A percentile compares a stretch with the other conserved stretches of the same genome.
Evolutionary conservation across 2,888 invertebrate species (phyloP).

Genomic region (Himalopsyche anomala): DNA sequence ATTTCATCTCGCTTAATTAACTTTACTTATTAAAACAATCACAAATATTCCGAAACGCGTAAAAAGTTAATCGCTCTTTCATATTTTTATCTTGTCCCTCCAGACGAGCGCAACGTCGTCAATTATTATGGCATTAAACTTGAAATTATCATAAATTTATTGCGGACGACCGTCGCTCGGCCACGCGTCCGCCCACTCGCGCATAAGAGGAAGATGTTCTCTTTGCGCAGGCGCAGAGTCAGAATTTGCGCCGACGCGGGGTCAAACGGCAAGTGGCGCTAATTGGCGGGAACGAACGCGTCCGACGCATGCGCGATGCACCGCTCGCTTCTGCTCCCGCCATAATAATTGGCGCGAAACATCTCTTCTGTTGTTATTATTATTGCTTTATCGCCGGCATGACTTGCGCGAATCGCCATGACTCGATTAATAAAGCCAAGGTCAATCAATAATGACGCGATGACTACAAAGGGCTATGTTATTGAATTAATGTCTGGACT

Average conservation of each 20-base stretch:
- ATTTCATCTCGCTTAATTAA: background rate
- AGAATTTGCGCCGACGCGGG: constrained; percentile 15
- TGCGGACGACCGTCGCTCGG: background rate
- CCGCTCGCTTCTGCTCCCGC: constrained; percentile 1
- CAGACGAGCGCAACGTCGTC: background rate
- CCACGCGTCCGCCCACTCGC: background rate
- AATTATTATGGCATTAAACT: constrained; percentile 1
- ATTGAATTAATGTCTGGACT: background rate
- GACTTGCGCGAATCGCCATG: constrained; percentile 25
- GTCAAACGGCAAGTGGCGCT: constrained; percentile 45
- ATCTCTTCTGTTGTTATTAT: constrained; percentile 18
- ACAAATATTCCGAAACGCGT: background rate
- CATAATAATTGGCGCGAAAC: constrained; percentile 30
- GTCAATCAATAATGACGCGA: background rate
- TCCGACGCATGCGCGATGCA: constrained; percentile 27
- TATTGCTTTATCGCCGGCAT: constrained; percentile 12
- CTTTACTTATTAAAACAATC: background rate
- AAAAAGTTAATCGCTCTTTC: background rate
- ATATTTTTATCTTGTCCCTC: background rate
- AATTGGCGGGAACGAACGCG: constrained; percentile 26
- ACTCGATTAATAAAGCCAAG: constrained; percentile 3
- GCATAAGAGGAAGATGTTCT: background rate
- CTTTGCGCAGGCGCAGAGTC: background rate
- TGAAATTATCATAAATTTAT: background rate
- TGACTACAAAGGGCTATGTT: background rate